A percentile compares a stretch with the other conserved stretches of the same genome.
Conservation (phyloP, 2,888 invertebrate species). For the Drosophila melanocephala region DNA sequence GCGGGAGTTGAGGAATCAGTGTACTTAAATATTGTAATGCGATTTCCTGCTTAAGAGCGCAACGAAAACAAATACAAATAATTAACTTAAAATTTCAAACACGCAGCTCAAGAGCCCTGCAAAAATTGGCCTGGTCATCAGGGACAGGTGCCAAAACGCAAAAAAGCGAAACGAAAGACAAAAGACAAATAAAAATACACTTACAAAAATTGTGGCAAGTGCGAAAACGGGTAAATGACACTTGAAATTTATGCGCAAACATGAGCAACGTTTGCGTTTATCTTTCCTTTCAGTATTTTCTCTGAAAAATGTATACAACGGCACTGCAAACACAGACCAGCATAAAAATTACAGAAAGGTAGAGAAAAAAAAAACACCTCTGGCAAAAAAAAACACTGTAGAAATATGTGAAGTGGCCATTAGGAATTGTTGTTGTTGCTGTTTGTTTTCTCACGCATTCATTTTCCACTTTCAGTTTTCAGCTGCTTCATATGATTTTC, state of each 20-base stretch:
- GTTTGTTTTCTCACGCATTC: slow-evolving; percentile 75
- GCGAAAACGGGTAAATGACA: slow-evolving; percentile 76
- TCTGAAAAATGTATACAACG: slow-evolving; percentile 63
- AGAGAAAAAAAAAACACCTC: slow-evolving; percentile 3
- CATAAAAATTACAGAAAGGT: slow-evolving; percentile 56
- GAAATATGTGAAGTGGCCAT: slow-evolving; percentile 45
- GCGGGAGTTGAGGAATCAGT: slow-evolving; percentile 15
- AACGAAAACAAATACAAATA: slow-evolving; percentile 62
- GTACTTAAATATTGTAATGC: slow-evolving; percentile 54
- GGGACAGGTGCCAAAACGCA: slow-evolving; percentile 73
- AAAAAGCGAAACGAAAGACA: slow-evolving; percentile 31
- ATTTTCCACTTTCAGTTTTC: slow-evolving; percentile 77
- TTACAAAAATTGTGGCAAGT: slow-evolving; percentile 51
- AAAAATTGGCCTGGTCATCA: slow-evolving; percentile 73
- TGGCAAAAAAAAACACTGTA: slow-evolving; percentile 10
- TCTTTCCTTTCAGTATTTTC: slow-evolving; percentile 48
- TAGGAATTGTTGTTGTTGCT: slow-evolving; percentile 56
- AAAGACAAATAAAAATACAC: slow-evolving; percentile 28
- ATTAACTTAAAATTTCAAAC: slow-evolving; percentile 75
- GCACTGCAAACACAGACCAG: slow-evolving; percentile 64
- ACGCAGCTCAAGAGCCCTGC: slow-evolving; percentile 57
- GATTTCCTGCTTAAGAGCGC: slow-evolving; percentile 67
- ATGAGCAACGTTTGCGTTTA: slow-evolving; percentile 56
- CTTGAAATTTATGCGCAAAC: slow-evolving; percentile 79
- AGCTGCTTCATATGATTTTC: slow-evolving; percentile 61